phyloP scores from a whole-genome alignment of 2,888 invertebrate species.

The Frankliniella intonsa region DNA sequence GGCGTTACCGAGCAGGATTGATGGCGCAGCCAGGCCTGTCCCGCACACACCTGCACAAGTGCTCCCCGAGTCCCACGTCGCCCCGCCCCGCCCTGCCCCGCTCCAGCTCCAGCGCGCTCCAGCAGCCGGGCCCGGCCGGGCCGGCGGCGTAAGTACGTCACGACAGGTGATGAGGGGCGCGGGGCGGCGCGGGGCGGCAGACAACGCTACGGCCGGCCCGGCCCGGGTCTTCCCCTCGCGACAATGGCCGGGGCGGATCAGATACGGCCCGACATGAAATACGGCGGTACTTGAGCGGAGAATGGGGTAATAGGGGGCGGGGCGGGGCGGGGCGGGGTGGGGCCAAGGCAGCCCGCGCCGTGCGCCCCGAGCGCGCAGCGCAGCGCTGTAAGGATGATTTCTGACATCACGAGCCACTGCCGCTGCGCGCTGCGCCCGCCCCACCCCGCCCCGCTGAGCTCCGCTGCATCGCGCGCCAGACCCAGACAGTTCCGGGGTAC shows the following conservation, averaged over 20 bases:
- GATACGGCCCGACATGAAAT: conserved; percentile 6
- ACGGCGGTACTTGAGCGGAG: conserved; percentile 3
- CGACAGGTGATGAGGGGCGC: neutral
- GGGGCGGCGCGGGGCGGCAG: neutral
- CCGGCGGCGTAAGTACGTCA: neutral
- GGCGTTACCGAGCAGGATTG: too few relatives aligned
- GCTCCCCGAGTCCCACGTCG: neutral
- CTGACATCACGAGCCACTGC: neutral
- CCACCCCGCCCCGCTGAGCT: too few relatives aligned
- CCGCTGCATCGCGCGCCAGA: too few relatives aligned
- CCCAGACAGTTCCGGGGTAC: too few relatives aligned
- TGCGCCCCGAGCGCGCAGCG: too few relatives aligned
- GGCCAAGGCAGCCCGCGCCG: too few relatives aligned
- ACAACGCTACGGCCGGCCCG: neutral
- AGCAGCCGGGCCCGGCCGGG: neutral
- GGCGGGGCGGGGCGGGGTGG: too few relatives aligned
- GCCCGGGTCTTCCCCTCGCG: neutral
- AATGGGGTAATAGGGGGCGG: neutral
- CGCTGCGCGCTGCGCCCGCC: too few relatives aligned
- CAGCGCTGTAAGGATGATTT: neutral
- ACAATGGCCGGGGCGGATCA: neutral
- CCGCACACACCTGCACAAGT: neutral
- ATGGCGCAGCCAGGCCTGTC: too few relatives aligned
- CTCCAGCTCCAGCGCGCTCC: neutral
- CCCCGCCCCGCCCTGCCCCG: neutral